Evolutionary conservation across 2,113 vertebrate genomes (phyloP), one percentile per base, ranked within the genome.

Genomic region (Reinhardtius hippoglossoides): DNA sequence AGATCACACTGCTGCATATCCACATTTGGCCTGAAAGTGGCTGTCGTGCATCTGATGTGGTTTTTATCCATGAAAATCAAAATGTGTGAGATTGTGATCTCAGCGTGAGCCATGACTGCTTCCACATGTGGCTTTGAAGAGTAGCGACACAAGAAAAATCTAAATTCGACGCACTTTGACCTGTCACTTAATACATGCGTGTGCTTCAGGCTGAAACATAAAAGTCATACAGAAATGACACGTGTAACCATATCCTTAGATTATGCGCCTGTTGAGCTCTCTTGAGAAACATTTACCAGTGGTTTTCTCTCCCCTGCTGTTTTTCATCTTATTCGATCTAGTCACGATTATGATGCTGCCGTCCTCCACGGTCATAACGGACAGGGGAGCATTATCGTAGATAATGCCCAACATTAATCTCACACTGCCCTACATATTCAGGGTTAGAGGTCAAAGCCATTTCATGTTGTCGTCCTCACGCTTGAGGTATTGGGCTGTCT

Each of bases 321-420:
- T 66, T 73, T 76, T 81, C 61, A 63, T 70, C 78, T 58, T 58
- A 52, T 73, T 57, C 26, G 24, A 70, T 75, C 56, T 57, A 13
- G 67, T 74, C 61, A 61, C 65, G 31, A 31, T 10, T 20, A 20
- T 24, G n/a, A 83, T 40, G 70, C 66, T 56, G 73, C 57, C 74
- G 61, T 83, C 40, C 27, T 74, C 44, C n/a, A 10, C 14, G 77
- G 70, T 31, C 27, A 50, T 52, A 73, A 83, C 59, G 48, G 55
- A 76, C 57, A 70, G 77, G 76, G 60, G 56, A 78, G 81, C 73
- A 67, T 84, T 86, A 86, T 71, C 77, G 67, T 23, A 82, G 80
- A 87, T 91, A 82, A 90, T 81, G 78, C 76, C 67, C 44, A 65
- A 62, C 82, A 87, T 87, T 92, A 90, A 92, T 91, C 90, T 91